These are phyloP conservation scores for Gavia stellata DNA, from an alignment of 2,113 vertebrate species.

Conservation along the genomic window DNA sequence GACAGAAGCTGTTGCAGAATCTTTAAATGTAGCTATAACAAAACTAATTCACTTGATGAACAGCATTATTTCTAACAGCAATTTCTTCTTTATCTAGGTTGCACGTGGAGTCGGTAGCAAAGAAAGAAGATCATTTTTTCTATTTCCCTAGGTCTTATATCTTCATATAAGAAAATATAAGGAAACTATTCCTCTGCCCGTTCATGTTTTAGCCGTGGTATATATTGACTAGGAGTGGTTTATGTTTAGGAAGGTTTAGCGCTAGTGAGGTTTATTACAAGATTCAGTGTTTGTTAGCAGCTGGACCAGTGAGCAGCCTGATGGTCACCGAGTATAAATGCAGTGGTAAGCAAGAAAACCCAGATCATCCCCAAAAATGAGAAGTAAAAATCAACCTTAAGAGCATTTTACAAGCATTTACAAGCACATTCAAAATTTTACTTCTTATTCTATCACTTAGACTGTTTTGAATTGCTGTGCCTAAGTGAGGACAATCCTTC, in stretches of 20 bases:
- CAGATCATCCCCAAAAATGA: neutral
- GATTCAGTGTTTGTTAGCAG: neutral
- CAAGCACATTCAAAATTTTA: neutral
- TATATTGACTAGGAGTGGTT: slow-evolving; percentile 7
- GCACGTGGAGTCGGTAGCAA: neutral
- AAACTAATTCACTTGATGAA: slow-evolving; percentile 24
- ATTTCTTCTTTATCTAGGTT: neutral
- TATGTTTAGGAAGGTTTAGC: slow-evolving; percentile 22
- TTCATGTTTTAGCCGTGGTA: slow-evolving; percentile 27
- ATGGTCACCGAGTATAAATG: neutral
- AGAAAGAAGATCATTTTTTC: neutral
- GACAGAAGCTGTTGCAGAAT: slow-evolving; percentile 28
- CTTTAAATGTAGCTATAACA: slow-evolving; percentile 26
- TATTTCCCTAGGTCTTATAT: neutral
- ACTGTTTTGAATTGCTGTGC: neutral
- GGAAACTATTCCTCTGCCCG: slow-evolving; percentile 2
- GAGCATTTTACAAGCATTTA: neutral
- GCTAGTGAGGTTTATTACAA: slow-evolving; percentile 9
- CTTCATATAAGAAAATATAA: neutral
- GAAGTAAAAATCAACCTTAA: neutral
- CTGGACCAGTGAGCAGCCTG: neutral
- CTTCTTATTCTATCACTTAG: neutral
- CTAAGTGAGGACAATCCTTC: neutral
- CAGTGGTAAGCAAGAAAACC: neutral
- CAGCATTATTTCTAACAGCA: neutral